These are phyloP conservation scores for Iguana delicatissima DNA, from an alignment of 2,797 vertebrate species.

Conservation along the genomic window DNA sequence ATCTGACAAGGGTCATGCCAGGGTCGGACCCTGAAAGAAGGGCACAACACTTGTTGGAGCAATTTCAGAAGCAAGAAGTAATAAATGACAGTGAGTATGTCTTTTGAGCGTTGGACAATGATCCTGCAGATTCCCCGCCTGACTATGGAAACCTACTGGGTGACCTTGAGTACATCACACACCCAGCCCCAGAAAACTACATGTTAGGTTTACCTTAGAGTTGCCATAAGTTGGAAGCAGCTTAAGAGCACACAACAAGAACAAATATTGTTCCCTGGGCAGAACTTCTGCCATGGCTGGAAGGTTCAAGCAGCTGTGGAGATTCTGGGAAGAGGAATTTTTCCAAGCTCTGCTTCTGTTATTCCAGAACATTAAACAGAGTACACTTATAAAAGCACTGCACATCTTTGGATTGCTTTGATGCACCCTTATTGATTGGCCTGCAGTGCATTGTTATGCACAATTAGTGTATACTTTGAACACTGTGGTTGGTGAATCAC, in stretches of 20 bases:
- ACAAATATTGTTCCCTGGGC: background rate
- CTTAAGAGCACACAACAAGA: too few species aligned
- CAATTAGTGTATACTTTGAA: background rate
- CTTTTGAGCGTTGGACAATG: too few species aligned
- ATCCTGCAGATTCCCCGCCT: too few species aligned
- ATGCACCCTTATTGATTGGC: background rate
- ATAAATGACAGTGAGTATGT: slow-evolving; percentile 83
- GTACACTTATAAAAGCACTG: background rate
- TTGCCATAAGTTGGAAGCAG: too few species aligned
- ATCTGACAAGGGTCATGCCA: slow-evolving; percentile 86
- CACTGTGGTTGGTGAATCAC: background rate
- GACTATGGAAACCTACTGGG: too few species aligned
- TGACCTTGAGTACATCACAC: too few species aligned
- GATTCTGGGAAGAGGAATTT: background rate
- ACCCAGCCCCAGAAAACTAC: too few species aligned
- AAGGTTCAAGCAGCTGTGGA: background rate
- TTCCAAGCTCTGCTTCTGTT: background rate
- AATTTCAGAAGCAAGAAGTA: slow-evolving; percentile 87
- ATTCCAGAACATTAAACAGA: background rate
- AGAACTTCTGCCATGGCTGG: background rate
- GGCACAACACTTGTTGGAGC: slow-evolving; percentile 88
- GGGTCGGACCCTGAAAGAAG: slow-evolving; percentile 88
- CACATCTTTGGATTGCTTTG: background rate
- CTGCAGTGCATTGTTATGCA: background rate
- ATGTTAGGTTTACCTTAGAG: too few species aligned